Base-by-base conservation (phyloP, 2,113 vertebrate species). In the Sorex araneus region DNA sequence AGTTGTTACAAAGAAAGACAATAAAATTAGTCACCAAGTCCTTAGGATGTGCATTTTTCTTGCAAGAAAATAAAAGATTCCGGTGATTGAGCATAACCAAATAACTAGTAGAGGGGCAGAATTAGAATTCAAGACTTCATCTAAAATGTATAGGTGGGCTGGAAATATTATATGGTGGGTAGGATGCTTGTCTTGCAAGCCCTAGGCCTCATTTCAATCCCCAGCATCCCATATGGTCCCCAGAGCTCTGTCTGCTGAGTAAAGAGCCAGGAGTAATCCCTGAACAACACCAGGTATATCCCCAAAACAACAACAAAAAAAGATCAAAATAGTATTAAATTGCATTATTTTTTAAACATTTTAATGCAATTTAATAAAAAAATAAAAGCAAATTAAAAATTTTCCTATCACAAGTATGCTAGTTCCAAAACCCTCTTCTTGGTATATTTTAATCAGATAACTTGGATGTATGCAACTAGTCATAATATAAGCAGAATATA, bases 381-480 rank as follows among this genome's bases (percentile, higher is more conserved):
- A 18, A 16, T 3, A 79, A 3, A 0, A 70, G 6, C 30, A 88
- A 63, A 0, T 5, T n/a, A 6, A 40, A 40, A 74, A 25, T 70
- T 63, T 8, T 0, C 1, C 47, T 2, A 28, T 13, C 15, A 34
- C 1, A 19, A 40, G 2, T 36, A 67, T 2, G 23, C 27, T 84
- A 74, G 67, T 16, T 70, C 18, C 13, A 1, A 63, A 80, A 30
- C 1, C 3, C 3, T 63, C 21, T 85, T 82, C n/a, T 40, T 69
- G 85, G 9, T 40, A 81, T 4, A 66, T 54, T 76, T 67, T 43
- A 69, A 54, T 43, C n/a, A 81, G 87, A 94, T 34, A 5, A 77
- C 57, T 71, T 47, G 71, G 32, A 34, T 47, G 12, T 69, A 82
- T 8, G 1, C 0, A 23, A 34, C 19, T 21, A 84, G 13, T n/a